Conservation (phyloP, 2,888 invertebrate species). For the Philereme vetulata region DNA sequence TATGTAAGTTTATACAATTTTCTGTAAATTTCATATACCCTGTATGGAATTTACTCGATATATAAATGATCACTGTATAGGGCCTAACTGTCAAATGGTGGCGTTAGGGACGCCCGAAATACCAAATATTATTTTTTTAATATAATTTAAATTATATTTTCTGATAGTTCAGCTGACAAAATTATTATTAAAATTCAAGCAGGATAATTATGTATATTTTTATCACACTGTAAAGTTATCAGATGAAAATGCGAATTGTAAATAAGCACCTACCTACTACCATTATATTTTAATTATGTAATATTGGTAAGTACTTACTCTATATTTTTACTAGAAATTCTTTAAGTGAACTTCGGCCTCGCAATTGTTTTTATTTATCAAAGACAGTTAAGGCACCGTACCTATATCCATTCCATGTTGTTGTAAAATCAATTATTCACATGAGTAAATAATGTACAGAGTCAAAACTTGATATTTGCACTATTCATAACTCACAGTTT, state of each 20-base stretch:
- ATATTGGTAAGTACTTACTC: slow-evolving; percentile 73
- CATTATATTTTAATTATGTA: slow-evolving; percentile 50
- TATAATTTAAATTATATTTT: slow-evolving; percentile 24
- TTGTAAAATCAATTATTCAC: slow-evolving; percentile 23
- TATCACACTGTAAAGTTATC: background rate
- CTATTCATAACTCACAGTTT: too few species aligned
- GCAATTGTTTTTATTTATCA: slow-evolving; percentile 53
- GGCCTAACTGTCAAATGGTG: slow-evolving; percentile 69
- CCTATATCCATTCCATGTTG: slow-evolving; percentile 62
- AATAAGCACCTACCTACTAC: slow-evolving; percentile 41
- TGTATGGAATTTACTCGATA: slow-evolving; percentile 4
- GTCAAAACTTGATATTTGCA: background rate
- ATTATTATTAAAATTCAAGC: background rate
- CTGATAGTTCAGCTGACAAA: slow-evolving; percentile 10
- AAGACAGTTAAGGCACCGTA: slow-evolving; percentile 56
- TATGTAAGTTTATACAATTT: too few species aligned
- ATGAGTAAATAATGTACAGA: background rate
- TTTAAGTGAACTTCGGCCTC: slow-evolving; percentile 66
- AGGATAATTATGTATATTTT: background rate
- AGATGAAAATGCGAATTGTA: slow-evolving; percentile 44
- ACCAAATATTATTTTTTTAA: slow-evolving; percentile 58
- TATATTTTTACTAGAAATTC: slow-evolving; percentile 47
- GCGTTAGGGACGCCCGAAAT: slow-evolving; percentile 65
- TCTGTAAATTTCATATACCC: background rate
- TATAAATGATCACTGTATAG: slow-evolving; percentile 44